Base-by-base conservation (phyloP, 2,888 invertebrate genomes). In the Erannis defoliaria region DNA sequence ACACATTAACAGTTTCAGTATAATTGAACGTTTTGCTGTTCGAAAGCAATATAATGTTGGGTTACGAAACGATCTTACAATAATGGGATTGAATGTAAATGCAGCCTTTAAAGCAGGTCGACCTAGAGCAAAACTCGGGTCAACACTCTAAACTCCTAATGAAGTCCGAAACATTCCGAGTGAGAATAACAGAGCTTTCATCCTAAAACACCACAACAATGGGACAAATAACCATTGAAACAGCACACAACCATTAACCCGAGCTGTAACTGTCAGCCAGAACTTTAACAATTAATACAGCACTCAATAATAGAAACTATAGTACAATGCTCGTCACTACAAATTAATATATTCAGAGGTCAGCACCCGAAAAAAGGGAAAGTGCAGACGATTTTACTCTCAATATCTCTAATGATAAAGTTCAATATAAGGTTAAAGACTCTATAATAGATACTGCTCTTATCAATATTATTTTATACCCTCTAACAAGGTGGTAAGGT, bases 261-360 rank as follows among this genome's bases (percentile, higher is more conserved):
- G 73, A 71, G 76, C 76, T 84, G 86, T 86, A 84, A 83, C 87
- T 86, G 90, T 87, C 88, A 85, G 80, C 73, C 72, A 73, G 68
- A 87, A 88, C 86, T 89, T 86, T 83, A 84, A 90, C 90, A 90
- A 90, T 90, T 88, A 89, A 86, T 82, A 80, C 78, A 71, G 73
- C 77, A 73, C 73, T 75, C 82, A 86, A 89, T 91, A 89, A 91
- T 89, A 87, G 88, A 89, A 90, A 89, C 88, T 90, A 85, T 80
- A 78, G 79, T 76, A 90, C 84, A 90, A 89, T 84, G 67, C 80
- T 64, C 79, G 76, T 75, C 78, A 82, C 82, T 86, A 88, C 89
- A 90, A 90, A 91, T 90, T 89, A 90, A 90, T 90, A 85, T 88
- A 89, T 89, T 88, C 88, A 85, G 80, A 88, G 89, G 85, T 89